A percentile compares a stretch with the other conserved stretches of the same genome.
Conservation (phyloP, 2,113 vertebrate genomes). For the Toxostoma redivivum region DNA sequence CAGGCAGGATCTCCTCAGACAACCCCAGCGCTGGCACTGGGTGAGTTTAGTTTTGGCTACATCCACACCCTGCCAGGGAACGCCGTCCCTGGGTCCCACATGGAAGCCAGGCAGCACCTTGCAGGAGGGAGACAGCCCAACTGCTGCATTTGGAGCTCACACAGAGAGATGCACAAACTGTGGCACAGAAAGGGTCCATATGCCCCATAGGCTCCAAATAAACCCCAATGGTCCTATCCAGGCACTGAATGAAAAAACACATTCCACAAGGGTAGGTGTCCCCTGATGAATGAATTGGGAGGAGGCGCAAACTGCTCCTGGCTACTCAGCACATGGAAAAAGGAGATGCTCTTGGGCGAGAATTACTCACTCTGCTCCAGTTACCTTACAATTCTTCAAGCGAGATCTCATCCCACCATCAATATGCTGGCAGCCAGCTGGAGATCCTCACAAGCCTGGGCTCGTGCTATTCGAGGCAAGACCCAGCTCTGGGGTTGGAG, state of each 20-base stretch:
- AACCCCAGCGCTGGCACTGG: fast-evolving
- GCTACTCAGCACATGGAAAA: background rate
- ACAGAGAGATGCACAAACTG: fast-evolving
- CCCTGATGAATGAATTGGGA: background rate
- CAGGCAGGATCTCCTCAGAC: fast-evolving
- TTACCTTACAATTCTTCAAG: conserved; percentile 40
- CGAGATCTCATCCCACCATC: conserved; percentile 23
- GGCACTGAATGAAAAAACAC: background rate
- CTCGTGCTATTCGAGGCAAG: background rate
- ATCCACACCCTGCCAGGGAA: background rate
- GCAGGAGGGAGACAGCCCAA: background rate
- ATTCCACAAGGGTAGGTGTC: background rate
- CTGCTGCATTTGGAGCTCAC: fast-evolving
- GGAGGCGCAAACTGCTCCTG: background rate
- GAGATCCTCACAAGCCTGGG: background rate
- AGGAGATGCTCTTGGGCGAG: background rate
- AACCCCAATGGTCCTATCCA: background rate
- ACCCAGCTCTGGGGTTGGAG: background rate
- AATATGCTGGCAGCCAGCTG: conserved; percentile 51
- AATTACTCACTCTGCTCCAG: conserved; percentile 55
- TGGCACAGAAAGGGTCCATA: background rate
- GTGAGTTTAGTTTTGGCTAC: background rate
- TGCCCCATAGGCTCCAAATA: background rate
- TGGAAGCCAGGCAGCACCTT: background rate
- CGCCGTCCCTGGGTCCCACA: fast-evolving